Evolutionary conservation across 1,140 invertebrate species (phyloP).

Genomic region (Drosophila teissieri): DNA sequence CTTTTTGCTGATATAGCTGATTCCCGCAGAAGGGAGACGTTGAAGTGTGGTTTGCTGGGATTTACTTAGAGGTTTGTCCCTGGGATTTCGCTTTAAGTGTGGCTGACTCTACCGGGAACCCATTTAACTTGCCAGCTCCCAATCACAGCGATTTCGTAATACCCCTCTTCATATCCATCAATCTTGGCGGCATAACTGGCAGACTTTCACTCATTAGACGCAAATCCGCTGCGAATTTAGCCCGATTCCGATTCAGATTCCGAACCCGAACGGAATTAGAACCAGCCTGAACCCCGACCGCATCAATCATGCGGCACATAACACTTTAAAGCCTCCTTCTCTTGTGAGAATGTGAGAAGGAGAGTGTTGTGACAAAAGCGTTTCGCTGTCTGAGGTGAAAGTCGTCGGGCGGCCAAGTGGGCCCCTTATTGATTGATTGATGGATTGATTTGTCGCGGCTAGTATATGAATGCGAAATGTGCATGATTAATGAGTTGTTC

Average conservation of each 20-base stretch:
- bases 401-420: slow-evolving; percentile 72
- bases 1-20: slow-evolving; percentile 51
- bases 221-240: slow-evolving; percentile 45
- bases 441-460: slow-evolving; percentile 76
- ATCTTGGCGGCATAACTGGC: slow-evolving; percentile 24
- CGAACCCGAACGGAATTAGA: slow-evolving; percentile 21
- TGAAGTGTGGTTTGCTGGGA: slow-evolving; percentile 57
- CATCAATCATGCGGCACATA: slow-evolving; percentile 68
- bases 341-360: background rate
- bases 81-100: slow-evolving; percentile 15
- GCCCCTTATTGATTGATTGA: slow-evolving; percentile 76
- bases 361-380: slow-evolving; percentile 76
- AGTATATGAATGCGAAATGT: slow-evolving; percentile 77
- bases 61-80: slow-evolving; percentile 22
- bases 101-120: background rate
- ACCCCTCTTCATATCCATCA: slow-evolving; percentile 29
- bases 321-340: slow-evolving; percentile 65
- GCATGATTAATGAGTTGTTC: slow-evolving; percentile 82
- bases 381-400: slow-evolving; percentile 58
- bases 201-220: slow-evolving; percentile 56
- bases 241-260: background rate
- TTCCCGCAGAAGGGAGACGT: slow-evolving; percentile 11
- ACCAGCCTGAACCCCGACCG: slow-evolving; percentile 35
- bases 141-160: slow-evolving; percentile 31
- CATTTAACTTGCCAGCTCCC: background rate